A percentile compares a stretch with the other conserved stretches of the same genome.
Conservation (phyloP, 2,888 invertebrate genomes). For the Torymus auratus region DNA sequence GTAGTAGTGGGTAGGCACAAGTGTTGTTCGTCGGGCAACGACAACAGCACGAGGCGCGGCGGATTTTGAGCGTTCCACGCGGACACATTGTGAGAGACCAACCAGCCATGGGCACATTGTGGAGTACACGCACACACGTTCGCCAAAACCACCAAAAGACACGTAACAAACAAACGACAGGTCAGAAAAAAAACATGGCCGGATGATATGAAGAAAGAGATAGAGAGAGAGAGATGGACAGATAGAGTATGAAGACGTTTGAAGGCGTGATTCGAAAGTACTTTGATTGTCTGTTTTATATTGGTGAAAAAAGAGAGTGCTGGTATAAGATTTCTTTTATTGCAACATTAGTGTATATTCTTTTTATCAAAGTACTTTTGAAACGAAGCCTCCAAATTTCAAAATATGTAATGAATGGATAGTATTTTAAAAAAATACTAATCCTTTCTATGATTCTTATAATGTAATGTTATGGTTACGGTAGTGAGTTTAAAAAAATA, state of each 20-base stretch:
- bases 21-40: too few relatives aligned
- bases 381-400: neutral
- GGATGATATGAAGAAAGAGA: neutral
- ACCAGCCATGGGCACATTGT: conserved; percentile 39
- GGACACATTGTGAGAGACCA: neutral
- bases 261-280: neutral
- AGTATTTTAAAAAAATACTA: conserved; percentile 2
- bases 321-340: too few relatives aligned
- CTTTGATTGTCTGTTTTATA: too few relatives aligned
- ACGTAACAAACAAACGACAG: conserved; percentile 68
- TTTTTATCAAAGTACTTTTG: too few relatives aligned
- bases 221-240: neutral
- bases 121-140: conserved; percentile 71
- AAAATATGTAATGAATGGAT: neutral
- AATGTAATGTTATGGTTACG: conserved; percentile 13
- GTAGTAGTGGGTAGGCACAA: too few relatives aligned
- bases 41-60: too few relatives aligned
- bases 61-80: neutral
- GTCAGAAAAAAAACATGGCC: conserved; percentile 59
- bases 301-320: too few relatives aligned
- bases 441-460: neutral
- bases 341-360: too few relatives aligned
- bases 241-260: conserved; percentile 1
- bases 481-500: neutral
- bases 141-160: conserved; percentile 76